Evolutionary conservation across 1,140 invertebrate species (phyloP).

Genomic region (Idris sp.): DNA sequence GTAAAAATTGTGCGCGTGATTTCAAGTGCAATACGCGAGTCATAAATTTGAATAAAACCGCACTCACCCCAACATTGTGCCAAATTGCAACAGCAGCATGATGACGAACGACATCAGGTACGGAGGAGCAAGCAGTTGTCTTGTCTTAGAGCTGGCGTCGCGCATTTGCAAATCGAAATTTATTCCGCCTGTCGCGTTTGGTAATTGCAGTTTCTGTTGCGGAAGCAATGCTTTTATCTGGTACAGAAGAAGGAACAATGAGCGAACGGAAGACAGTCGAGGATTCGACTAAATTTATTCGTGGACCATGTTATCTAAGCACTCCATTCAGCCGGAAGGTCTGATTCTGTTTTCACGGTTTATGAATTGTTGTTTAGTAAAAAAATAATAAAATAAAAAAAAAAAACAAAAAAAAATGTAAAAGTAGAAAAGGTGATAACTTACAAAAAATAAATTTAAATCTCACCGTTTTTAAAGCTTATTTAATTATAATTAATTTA

Average conservation of each 20-base stretch:
- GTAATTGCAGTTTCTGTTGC: slow-evolving; percentile 51
- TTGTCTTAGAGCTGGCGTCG: slow-evolving; percentile 64
- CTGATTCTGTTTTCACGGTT: slow-evolving; percentile 41
- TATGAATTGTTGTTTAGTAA: slow-evolving; percentile 22
- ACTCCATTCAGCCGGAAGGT: slow-evolving; percentile 51
- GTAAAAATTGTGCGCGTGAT: slow-evolving; percentile 17
- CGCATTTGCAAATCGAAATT: slow-evolving; percentile 63
- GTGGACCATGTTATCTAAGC: slow-evolving; percentile 20
- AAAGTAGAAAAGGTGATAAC: too few species aligned
- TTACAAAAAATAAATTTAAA: too few species aligned
- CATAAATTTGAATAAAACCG: slow-evolving; percentile 36
- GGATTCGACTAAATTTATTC: slow-evolving; percentile 54
- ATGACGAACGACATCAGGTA: slow-evolving; percentile 64
- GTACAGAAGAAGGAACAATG: slow-evolving; percentile 49
- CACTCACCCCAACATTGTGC: slow-evolving; percentile 72
- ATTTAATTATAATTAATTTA: too few species aligned
- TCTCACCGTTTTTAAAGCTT: too few species aligned
- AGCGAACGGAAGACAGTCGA: slow-evolving; percentile 30
- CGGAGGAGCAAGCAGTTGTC: slow-evolving; percentile 64
- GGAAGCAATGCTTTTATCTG: slow-evolving; percentile 68
- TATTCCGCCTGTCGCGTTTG: slow-evolving; percentile 40
- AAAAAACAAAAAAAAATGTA: too few species aligned
- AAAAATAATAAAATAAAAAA: too few species aligned
- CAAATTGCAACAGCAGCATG: slow-evolving; percentile 73
- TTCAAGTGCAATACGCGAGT: slow-evolving; percentile 13